These are phyloP conservation scores for Pristionchus fissidentatus DNA, from an alignment of 2,888 invertebrate genomes.

Conservation along the genomic window DNA sequence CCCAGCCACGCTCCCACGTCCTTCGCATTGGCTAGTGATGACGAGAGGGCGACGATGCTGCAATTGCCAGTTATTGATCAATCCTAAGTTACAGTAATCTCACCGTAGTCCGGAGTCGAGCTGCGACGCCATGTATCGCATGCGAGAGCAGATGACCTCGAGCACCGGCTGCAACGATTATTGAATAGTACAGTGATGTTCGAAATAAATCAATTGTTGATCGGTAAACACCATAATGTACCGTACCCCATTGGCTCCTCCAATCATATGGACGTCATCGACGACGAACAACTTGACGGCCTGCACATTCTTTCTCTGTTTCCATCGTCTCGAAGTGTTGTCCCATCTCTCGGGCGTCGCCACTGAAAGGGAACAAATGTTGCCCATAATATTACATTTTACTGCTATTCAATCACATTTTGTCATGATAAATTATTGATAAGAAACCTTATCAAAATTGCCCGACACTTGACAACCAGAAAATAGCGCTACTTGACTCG, in stretches of 20 bases:
- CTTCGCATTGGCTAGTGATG: conserved; percentile 93
- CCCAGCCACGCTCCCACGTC: conserved; percentile 77
- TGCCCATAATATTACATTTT: not conserved
- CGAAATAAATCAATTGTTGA: not conserved
- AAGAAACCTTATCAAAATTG: not conserved
- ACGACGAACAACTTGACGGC: conserved; percentile 95
- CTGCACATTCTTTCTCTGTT: conserved; percentile 97
- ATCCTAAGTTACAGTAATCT: conserved; percentile 51
- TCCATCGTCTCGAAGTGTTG: conserved; percentile 96
- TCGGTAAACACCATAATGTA: not conserved
- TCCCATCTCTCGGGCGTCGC: conserved; percentile 85
- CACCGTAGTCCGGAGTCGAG: conserved; percentile 78
- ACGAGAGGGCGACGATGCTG: conserved; percentile 89
- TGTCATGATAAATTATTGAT: not conserved
- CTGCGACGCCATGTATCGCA: conserved; percentile 94
- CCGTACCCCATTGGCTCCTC: conserved; percentile 78
- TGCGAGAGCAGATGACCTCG: conserved; percentile 91
- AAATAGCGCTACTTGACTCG: not conserved
- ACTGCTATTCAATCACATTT: not conserved
- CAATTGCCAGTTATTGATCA: not conserved
- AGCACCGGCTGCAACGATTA: conserved; percentile 83
- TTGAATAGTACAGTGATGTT: not conserved
- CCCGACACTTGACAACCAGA: not conserved
- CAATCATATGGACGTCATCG: conserved; percentile 89
- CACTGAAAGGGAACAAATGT: conserved; percentile 7